phyloP scores from a whole-genome alignment of 2,888 invertebrate species.

The Drosophila antonietae region DNA sequence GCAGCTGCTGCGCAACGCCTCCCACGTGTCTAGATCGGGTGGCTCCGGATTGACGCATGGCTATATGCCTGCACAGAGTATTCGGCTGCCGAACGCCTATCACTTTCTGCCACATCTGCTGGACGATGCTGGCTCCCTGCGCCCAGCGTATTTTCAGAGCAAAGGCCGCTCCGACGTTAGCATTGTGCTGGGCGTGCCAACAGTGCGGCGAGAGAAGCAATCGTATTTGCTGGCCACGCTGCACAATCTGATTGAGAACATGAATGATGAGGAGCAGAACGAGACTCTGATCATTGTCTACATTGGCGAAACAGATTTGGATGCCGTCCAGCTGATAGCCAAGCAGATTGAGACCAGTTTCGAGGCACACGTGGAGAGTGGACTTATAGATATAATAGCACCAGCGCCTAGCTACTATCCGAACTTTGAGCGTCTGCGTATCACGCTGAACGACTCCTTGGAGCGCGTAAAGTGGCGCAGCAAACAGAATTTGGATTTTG shows the following conservation, averaged over 20 bases:
- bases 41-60: constrained; percentile 61
- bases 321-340: constrained; percentile 90
- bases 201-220: constrained; percentile 94
- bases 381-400: constrained; percentile 94
- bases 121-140: constrained; percentile 90
- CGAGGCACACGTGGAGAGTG: constrained; percentile 89
- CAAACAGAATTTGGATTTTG: constrained; percentile 97
- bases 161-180: constrained; percentile 91
- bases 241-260: constrained; percentile 92
- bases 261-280: constrained; percentile 89
- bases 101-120: constrained; percentile 95
- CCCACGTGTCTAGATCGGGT: constrained; percentile 62
- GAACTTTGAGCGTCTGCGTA: constrained; percentile 90
- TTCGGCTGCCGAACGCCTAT: constrained; percentile 92
- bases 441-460: constrained; percentile 93
- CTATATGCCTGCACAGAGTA: constrained; percentile 84
- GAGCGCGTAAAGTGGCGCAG: constrained; percentile 96
- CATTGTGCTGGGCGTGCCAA: constrained; percentile 93
- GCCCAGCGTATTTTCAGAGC: constrained; percentile 91
- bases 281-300: constrained; percentile 94
- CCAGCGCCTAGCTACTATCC: constrained; percentile 95
- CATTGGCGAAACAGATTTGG: constrained; percentile 93
- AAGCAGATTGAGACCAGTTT: constrained; percentile 92
- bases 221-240: constrained; percentile 94
- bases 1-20: constrained; percentile 85